Percentiles rank a stretch among this genome's conserved stretches.
Evolutionary conservation across 2,113 vertebrate species (phyloP).

Genomic region (Tragelaphus buxtoni): DNA sequence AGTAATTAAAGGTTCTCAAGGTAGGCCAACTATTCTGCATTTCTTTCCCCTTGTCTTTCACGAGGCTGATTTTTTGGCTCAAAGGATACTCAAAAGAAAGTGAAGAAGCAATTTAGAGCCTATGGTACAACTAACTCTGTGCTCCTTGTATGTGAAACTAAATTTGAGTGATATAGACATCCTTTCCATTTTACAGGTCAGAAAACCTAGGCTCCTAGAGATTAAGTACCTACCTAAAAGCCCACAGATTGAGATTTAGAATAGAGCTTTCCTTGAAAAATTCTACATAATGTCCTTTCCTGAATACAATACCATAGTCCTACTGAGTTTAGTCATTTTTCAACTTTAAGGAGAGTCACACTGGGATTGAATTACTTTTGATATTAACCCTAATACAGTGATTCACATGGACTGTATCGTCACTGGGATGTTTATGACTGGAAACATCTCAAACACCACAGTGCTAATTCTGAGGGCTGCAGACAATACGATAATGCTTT

Average conservation of each 20-base stretch:
- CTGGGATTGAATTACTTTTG: not conserved
- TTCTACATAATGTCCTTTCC: not conserved
- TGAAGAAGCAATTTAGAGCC: not conserved
- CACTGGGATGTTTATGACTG: not conserved
- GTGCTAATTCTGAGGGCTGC: not conserved
- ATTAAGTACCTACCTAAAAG: not conserved
- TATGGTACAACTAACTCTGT: not conserved
- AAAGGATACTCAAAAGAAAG: not conserved
- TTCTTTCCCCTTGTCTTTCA: not conserved
- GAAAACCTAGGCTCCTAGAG: not conserved
- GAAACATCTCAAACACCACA: not conserved
- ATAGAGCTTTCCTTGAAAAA: not conserved
- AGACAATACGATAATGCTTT: not conserved
- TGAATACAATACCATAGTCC: not conserved
- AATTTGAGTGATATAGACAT: not conserved
- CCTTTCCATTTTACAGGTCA: not conserved
- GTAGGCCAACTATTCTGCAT: not conserved
- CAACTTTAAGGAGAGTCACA: not conserved
- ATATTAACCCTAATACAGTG: not conserved
- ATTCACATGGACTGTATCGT: not conserved
- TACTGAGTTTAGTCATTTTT: not conserved
- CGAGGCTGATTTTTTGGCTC: not conserved
- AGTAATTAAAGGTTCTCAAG: not conserved
- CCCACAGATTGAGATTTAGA: not conserved
- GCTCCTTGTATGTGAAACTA: not conserved